Evolutionary conservation across 2,888 invertebrate species (phyloP).

Genomic region (Nemurella pictetii): DNA sequence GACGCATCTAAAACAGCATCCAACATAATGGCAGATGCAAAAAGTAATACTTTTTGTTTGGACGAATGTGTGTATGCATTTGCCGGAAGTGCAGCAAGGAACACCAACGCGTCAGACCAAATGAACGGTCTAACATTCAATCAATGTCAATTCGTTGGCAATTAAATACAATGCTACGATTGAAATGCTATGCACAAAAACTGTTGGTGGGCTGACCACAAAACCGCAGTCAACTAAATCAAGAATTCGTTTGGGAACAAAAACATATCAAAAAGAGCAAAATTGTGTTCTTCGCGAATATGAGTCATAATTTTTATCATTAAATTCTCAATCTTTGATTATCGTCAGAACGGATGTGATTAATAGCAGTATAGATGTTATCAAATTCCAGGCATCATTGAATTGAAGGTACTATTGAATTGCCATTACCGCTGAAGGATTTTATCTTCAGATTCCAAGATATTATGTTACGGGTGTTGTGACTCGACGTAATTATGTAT

Average conservation of each 20-base stretch:
- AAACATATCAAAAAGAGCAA: not conserved
- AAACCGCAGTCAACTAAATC: not conserved
- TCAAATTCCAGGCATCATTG: no score
- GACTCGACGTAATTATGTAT: no score
- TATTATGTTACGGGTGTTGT: no score
- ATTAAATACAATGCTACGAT: not conserved
- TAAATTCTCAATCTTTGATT: not conserved
- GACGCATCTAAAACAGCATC: no score
- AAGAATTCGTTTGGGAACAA: not conserved
- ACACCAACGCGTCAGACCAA: no score
- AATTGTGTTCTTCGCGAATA: not conserved
- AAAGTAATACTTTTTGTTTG: no score
- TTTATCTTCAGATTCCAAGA: no score
- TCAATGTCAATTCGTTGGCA: not conserved
- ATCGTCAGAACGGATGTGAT: not conserved
- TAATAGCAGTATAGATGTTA: not conserved
- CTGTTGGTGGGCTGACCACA: not conserved
- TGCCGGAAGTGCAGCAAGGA: no score
- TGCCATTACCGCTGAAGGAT: no score
- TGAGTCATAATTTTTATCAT: not conserved
- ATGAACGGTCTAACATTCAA: not conserved
- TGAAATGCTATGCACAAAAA: not conserved
- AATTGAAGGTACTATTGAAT: no score
- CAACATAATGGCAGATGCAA: no score
- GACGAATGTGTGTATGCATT: no score